These are phyloP conservation scores for Mus spicilegus DNA, from an alignment of 2,113 vertebrate genomes.

Conservation along the genomic window DNA sequence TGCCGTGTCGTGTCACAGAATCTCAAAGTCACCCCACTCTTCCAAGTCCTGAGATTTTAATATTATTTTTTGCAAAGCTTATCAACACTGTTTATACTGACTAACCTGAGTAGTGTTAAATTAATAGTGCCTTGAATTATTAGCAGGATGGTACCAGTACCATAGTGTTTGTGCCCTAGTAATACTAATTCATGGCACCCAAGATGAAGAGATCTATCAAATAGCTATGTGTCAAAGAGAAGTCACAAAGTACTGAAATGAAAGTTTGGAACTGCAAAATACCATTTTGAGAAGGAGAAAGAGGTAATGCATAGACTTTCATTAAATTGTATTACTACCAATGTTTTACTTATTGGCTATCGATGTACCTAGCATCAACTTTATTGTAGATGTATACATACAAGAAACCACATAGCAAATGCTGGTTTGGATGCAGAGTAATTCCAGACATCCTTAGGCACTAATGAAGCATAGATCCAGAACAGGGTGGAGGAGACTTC, in stretches of 20 bases:
- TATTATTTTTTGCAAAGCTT: not conserved
- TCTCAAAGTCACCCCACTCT: not conserved
- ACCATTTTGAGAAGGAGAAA: not conserved
- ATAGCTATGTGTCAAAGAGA: not conserved
- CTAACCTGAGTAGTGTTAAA: not conserved
- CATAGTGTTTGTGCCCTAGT: not conserved
- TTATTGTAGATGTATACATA: not conserved
- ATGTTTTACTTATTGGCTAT: not conserved
- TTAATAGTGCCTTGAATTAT: not conserved
- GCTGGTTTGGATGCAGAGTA: not conserved
- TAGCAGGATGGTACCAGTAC: not conserved
- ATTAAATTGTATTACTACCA: not conserved
- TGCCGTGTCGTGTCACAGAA: not conserved
- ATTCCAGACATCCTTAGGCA: not conserved
- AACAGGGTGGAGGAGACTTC: not conserved
- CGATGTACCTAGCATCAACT: not conserved
- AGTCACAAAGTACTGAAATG: not conserved
- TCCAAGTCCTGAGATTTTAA: not conserved
- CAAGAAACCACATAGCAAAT: not conserved
- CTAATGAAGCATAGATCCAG: not conserved
- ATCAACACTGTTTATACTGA: not conserved
- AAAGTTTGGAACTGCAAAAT: not conserved
- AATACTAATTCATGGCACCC: not conserved
- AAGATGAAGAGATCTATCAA: not conserved
- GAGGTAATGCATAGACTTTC: not conserved